These are phyloP conservation scores for Melanerpes aurifrons DNA, from an alignment of 2,113 vertebrate species.

Conservation along the genomic window DNA sequence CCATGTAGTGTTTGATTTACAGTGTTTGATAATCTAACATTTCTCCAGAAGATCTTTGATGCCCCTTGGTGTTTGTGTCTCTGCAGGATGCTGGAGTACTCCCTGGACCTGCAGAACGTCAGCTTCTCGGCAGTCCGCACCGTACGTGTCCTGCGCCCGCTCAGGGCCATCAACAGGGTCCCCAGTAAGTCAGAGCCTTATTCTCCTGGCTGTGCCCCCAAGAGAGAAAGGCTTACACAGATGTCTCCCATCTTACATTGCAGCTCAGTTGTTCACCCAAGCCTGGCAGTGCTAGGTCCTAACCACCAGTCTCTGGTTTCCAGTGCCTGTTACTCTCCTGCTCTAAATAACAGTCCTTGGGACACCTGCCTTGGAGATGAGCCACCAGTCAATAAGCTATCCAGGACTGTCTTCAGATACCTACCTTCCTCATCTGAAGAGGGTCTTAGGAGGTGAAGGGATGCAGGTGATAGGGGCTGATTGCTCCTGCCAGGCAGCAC, in stretches of 20 bases:
- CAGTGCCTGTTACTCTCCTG: neutral
- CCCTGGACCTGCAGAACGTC: slow-evolving; percentile 96
- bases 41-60: slow-evolving; percentile 13
- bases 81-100: slow-evolving; percentile 97
- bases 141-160: slow-evolving; percentile 92
- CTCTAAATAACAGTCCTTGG: neutral
- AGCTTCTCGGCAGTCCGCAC: slow-evolving; percentile 97
- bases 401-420: neutral
- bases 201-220: neutral
- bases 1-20: slow-evolving; percentile 37
- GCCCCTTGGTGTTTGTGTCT: neutral
- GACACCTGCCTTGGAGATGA: neutral
- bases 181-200: slow-evolving; percentile 84
- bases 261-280: neutral
- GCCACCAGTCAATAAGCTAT: neutral
- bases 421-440: neutral
- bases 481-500: neutral
- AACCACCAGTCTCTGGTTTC: neutral
- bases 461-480: neutral
- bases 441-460: neutral
- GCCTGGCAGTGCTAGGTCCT: neutral
- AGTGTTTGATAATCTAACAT: slow-evolving; percentile 35
- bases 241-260: neutral
- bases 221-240: neutral
- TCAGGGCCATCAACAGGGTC: slow-evolving; percentile 98